phyloP scores from a whole-genome alignment of 2,797 vertebrate species.

The Dallia pectoralis region DNA sequence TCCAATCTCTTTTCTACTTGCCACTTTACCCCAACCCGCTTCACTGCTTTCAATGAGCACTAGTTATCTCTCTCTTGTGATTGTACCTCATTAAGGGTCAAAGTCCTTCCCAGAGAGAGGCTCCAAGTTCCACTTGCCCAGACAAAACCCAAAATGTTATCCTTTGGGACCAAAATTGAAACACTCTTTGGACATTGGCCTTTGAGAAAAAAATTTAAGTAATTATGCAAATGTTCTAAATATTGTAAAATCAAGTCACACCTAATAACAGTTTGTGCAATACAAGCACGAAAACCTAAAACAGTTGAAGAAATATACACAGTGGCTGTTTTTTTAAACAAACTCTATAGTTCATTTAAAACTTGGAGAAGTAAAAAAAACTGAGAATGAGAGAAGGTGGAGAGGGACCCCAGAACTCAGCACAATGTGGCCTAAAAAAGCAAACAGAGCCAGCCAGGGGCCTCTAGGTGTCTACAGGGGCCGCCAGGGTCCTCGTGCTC shows the following conservation, averaged over 20 bases:
- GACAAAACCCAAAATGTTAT: conserved; percentile 47
- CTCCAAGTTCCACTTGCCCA: conserved; percentile 66
- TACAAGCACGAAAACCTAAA: conserved; percentile 15
- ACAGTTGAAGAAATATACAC: conserved; percentile 28
- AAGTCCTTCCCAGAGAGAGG: conserved; percentile 61
- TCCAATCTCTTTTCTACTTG: conserved; percentile 54
- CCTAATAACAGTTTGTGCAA: background rate
- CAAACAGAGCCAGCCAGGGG: conserved; percentile 59
- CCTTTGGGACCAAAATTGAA: conserved; percentile 28
- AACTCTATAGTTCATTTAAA: conserved; percentile 57
- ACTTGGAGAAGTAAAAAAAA: conserved; percentile 64
- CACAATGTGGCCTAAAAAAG: conserved; percentile 50
- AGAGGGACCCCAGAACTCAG: conserved; percentile 35
- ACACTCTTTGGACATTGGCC: conserved; percentile 39
- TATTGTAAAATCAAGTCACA: background rate
- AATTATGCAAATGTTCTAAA: background rate
- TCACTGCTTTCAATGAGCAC: background rate
- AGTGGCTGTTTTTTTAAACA: conserved; percentile 42
- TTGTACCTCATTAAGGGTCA: conserved; percentile 72
- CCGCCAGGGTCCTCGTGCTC: background rate
- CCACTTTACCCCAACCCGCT: conserved; percentile 50
- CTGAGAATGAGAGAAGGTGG: conserved; percentile 19
- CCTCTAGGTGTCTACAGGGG: too few relatives aligned
- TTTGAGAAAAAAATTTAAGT: background rate
- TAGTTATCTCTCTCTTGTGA: conserved; percentile 18